Base-by-base conservation (phyloP, 2,797 vertebrate genomes). In the Enteromius viviparus region DNA sequence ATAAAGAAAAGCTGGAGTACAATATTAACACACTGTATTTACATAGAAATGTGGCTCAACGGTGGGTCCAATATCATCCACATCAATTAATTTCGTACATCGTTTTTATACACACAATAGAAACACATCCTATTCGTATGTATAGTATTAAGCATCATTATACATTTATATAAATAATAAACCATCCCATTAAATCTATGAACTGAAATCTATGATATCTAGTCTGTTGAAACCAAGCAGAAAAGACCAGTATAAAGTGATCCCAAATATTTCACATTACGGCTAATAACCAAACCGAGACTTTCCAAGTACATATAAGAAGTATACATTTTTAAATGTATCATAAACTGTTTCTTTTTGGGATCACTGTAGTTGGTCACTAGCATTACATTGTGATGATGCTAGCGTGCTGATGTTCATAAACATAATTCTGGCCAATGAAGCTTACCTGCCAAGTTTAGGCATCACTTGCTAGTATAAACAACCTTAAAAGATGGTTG, bases 11-110 rank as follows among this genome's bases (percentile, higher is more conserved):
- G 26, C 60, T 17, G 66, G 71, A 76, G 32, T 85, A 90, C 89
- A 89, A 89, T 85, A 91, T 84, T 91, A 87, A 87, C 86, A 92
- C 78, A 69, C 76, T 70, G 47, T 88, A 90, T 93, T 92, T 93
- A 83, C 91, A 93, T 88, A 91, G 84, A 89, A 87, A 83, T 90
- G 80, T 82, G 66, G 40, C 53, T 72, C 40, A 64, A 84, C 69
- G 85, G 82, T 89, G 84, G 88, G 85, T 76, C 85, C 89, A 88
- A 88, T 69, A 88, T 82, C 82, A 86, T 72, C 89, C 78, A 87
- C 64, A 70, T 68, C 64, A 80, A 89, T 85, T 87, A 85, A 90
- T 45, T 66, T 82, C 23, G 85, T 90, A 87, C 82, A 85, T 80
- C 15, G 65, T 78, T 74, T 84, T 77, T 32, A 69, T 65, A 78